Base-by-base conservation (phyloP, 2,113 vertebrate genomes). In the Camelus bactrianus region DNA sequence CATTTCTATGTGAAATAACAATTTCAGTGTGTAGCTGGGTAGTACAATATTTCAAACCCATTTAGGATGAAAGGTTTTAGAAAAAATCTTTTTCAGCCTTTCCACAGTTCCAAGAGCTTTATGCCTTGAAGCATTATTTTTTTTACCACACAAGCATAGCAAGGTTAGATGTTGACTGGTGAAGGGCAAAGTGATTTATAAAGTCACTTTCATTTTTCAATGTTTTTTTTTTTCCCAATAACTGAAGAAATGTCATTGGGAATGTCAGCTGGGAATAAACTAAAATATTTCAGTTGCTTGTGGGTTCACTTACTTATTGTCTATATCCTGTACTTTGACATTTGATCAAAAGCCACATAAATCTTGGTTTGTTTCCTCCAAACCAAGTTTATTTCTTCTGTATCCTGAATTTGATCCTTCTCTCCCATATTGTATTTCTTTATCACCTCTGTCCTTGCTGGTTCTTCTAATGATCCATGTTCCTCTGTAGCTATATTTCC, bases 311-410 rank as follows among this genome's bases (percentile, higher is more conserved):
- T 56, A 87, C 91, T 95, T 88, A 92, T 52, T 94, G 69, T 97
- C 91, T 96, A 69, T 89, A 93, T 97, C 94, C 94, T 85, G 76
- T 88, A 48, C 83, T 96, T 94, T 91, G 96, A 97, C 97, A 94
- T 93, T 76, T 94, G 96, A 97, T 97, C 96, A 98, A 91, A 95
- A 93, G 93, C 58, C 79, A 79, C 91, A 97, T 97, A 91, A 94
- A 93, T 96, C 93, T 93, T 89, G 93, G 67, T 89, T 89, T 64
- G 85, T 58, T 97, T 92, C 93, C 93, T 93, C 67, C 17, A 38
- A 60, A 38, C 79, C 52, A 50, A 80, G 77, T 89, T 93, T 86
- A 86, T 93, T 91, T 95, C 93, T 95, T 60, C 86, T 89, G 26
- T 22, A 20, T 89, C 86, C 54, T 94, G 82, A 93, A 48, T 54